Conservation (phyloP, 2,797 vertebrate species). For the Gila robusta region DNA sequence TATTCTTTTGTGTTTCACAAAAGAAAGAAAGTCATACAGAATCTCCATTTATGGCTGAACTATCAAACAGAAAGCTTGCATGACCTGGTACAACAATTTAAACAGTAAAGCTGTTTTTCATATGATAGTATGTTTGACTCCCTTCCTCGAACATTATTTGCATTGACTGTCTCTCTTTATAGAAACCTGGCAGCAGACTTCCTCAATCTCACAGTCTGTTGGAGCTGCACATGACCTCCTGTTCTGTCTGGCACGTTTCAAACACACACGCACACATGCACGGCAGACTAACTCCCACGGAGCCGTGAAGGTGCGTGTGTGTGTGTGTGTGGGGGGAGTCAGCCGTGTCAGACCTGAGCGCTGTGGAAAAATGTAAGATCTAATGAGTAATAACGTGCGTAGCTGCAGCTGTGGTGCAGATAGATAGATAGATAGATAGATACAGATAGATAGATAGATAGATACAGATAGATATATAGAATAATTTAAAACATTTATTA, state of each 20-base stretch:
- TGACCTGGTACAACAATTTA: not conserved
- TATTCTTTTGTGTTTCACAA: not conserved
- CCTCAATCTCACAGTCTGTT: conserved; percentile 17
- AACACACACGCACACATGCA: not conserved
- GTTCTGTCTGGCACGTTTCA: conserved; percentile 27
- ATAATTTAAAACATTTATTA: too few species aligned
- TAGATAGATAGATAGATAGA: too few species aligned
- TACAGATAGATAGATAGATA: too few species aligned
- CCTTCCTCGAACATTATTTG: not conserved
- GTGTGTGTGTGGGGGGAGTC: conserved; percentile 7
- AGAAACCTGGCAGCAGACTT: conserved; percentile 19
- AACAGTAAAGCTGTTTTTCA: not conserved
- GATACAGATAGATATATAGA: too few species aligned
- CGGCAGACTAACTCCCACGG: conserved; percentile 9
- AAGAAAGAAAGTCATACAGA: not conserved
- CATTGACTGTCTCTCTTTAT: conserved; percentile 19
- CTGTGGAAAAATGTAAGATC: conserved; percentile 4
- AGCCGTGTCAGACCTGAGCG: not conserved
- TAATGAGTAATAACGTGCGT: conserved; percentile 24
- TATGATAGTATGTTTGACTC: not conserved
- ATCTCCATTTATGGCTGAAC: not conserved
- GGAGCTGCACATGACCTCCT: conserved; percentile 33
- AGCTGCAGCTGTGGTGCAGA: not conserved
- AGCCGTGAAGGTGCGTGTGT: not conserved
- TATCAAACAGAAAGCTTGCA: not conserved